phyloP scores from a whole-genome alignment of 2,888 invertebrate genomes.

The Pseudanteris insignis region DNA sequence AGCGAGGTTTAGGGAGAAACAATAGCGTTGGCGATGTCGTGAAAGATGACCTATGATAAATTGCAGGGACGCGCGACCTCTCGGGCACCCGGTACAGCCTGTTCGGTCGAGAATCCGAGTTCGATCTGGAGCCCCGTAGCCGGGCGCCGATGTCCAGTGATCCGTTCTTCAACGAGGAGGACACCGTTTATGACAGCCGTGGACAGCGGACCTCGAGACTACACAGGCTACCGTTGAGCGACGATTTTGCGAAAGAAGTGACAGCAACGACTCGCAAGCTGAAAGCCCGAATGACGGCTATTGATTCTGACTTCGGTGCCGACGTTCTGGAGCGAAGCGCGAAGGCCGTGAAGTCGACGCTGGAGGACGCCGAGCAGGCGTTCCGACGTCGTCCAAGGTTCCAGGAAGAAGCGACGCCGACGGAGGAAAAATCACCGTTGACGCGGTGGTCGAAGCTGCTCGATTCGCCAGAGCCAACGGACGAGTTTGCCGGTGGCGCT shows the following conservation, averaged over 20 bases:
- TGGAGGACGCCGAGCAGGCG: constrained; percentile 70
- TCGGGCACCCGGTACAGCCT: constrained; percentile 58
- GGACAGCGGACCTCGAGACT: constrained; percentile 66
- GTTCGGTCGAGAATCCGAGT: constrained; percentile 60
- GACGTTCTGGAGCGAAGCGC: constrained; percentile 40
- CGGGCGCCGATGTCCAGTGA: constrained; percentile 50
- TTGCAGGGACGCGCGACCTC: constrained; percentile 63
- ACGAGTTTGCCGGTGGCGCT: constrained; percentile 70
- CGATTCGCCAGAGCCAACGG: constrained; percentile 45
- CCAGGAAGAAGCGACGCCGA: constrained; percentile 49
- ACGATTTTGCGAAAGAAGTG: constrained; percentile 67
- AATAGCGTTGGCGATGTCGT: not conserved
- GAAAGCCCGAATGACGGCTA: constrained; percentile 68
- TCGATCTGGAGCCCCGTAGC: constrained; percentile 58
- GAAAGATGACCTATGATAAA: constrained; percentile 42
- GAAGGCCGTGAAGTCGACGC: constrained; percentile 52
- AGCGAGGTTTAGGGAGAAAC: constrained; percentile 12
- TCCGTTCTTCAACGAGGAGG: constrained; percentile 65
- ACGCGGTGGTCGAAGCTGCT: constrained; percentile 74
- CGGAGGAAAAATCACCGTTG: constrained; percentile 68
- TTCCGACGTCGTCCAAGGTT: constrained; percentile 60
- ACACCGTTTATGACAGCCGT: constrained; percentile 74
- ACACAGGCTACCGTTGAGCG: constrained; percentile 49
- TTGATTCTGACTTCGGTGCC: constrained; percentile 74
- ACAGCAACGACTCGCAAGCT: constrained; percentile 67